phyloP scores from a whole-genome alignment of 2,113 vertebrate species.

The Paedocypris sp. region DNA sequence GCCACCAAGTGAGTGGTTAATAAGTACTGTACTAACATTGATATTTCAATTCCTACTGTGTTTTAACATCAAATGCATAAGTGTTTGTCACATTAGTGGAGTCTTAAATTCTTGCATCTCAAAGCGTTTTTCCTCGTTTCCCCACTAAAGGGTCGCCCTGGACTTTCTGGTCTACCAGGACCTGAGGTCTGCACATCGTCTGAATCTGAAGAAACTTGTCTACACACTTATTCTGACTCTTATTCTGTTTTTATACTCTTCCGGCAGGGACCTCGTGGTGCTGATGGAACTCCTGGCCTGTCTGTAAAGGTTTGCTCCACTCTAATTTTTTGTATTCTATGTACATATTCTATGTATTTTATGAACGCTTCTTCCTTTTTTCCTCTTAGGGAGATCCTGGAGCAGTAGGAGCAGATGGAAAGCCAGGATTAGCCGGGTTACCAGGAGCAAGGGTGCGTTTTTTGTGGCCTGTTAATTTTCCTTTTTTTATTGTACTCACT shows the following conservation, averaged over 20 bases:
- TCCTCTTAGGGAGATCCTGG: conserved; percentile 53
- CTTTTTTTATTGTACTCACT: not conserved
- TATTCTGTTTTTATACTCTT: not conserved
- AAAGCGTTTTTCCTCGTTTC: not conserved
- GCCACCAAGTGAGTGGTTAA: conserved; percentile 54
- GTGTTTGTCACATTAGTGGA: not conserved
- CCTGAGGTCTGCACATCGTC: conserved; percentile 48
- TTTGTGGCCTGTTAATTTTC: not conserved
- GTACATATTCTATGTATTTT: too few species aligned
- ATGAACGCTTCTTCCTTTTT: too few species aligned
- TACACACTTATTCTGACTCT: too few species aligned
- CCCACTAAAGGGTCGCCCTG: conserved; percentile 45
- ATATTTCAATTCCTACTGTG: not conserved
- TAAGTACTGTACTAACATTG: not conserved
- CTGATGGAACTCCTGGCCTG: conserved; percentile 48
- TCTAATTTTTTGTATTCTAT: too few species aligned
- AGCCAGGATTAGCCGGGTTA: conserved; percentile 53
- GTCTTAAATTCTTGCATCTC: not conserved
- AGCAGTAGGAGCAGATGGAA: conserved; percentile 47
- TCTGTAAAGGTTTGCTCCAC: conserved; percentile 53
- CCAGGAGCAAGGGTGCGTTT: conserved; percentile 56
- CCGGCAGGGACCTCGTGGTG: conserved; percentile 57
- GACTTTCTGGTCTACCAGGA: conserved; percentile 50
- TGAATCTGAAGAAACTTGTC: too few species aligned
- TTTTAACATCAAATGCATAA: not conserved